Evolutionary conservation across 2,113 vertebrate species (phyloP).

Genomic region (Gymnobelideus leadbeateri): DNA sequence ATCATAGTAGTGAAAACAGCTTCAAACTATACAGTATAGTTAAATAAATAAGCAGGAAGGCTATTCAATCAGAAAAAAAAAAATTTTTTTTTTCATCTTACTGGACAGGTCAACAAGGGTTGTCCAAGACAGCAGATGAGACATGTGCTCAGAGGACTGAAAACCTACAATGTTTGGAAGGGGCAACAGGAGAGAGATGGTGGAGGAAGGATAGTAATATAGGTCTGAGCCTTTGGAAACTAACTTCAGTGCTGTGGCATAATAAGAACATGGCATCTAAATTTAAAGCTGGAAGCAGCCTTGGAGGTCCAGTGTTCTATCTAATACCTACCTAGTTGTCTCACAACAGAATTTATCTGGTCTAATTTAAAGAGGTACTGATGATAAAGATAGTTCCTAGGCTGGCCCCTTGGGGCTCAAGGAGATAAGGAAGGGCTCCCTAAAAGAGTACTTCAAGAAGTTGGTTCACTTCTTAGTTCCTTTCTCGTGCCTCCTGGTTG

Average conservation of each 20-base stretch:
- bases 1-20: not conserved
- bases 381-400: not conserved
- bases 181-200: too few relatives aligned
- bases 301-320: not conserved
- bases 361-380: not conserved
- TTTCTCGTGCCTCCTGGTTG: not conserved
- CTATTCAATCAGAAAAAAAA: not conserved
- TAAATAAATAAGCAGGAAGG: not conserved
- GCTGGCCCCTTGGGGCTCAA: not conserved
- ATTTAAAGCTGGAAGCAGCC: not conserved
- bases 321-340: not conserved
- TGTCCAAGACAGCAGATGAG: fast-evolving
- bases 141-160: fast-evolving
- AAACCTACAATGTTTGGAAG: not conserved
- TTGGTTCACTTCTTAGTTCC: not conserved
- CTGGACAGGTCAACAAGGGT: not conserved
- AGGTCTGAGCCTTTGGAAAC: not conserved
- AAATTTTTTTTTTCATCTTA: not conserved
- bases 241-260: not conserved
- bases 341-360: not conserved
- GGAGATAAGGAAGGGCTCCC: not conserved
- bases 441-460: not conserved
- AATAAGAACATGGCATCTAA: not conserved
- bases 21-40: fast-evolving
- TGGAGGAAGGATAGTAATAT: not conserved